Evolutionary conservation across 2,888 invertebrate species (phyloP).

Genomic region (Agrochola circellaris): DNA sequence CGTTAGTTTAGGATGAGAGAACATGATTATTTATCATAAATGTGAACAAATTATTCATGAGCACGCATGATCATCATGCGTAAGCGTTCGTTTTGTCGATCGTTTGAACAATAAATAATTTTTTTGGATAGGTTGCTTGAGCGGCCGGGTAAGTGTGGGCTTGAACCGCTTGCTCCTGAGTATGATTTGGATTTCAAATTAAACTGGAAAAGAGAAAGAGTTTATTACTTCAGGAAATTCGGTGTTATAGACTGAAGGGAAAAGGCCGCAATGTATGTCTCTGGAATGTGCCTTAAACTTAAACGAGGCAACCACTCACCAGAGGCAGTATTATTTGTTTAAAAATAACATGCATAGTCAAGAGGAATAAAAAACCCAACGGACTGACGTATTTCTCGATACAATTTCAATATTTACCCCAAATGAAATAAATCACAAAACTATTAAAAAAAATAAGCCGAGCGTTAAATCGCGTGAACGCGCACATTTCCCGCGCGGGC

Average conservation of each 20-base stretch:
- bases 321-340: background rate
- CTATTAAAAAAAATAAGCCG: slow-evolving; percentile 27
- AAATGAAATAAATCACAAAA: slow-evolving; percentile 18
- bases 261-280: background rate
- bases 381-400: background rate
- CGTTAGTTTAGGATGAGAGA: background rate
- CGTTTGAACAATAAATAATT: background rate
- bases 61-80: slow-evolving; percentile 13
- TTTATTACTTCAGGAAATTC: background rate
- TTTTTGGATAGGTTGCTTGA: background rate
- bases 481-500: slow-evolving; percentile 41
- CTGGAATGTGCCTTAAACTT: background rate
- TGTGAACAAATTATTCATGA: slow-evolving; percentile 25
- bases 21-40: slow-evolving; percentile 6
- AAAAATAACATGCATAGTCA: background rate
- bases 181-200: background rate
- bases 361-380: background rate
- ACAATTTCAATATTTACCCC: slow-evolving; percentile 8
- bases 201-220: background rate
- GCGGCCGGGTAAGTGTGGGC: background rate
- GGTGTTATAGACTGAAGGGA: background rate
- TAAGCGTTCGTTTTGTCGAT: background rate
- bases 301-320: background rate
- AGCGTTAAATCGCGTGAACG: slow-evolving; percentile 51
- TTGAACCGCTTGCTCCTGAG: background rate